Base-by-base conservation (phyloP, 2,888 invertebrate species). In the Willowsia nigromaculata region DNA sequence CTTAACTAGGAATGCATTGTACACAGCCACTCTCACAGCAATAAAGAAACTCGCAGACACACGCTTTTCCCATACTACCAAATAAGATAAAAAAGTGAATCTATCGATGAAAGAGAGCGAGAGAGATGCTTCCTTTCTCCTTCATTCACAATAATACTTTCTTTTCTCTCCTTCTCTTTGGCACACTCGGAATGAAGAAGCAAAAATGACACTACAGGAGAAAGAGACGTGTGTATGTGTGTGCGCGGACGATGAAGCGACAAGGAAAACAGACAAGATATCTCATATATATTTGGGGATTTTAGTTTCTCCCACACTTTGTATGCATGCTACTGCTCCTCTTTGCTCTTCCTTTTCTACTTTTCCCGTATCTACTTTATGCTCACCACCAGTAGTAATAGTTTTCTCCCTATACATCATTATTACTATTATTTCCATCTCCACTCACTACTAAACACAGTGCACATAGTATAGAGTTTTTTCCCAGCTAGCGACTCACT, bases 281-380 rank as follows among this genome's bases (percentile, higher is more conserved):
- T 65, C 50, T 47, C 43, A 50, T 15, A 50, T 27, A 82, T 25
- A 74, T 59, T n/a, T n/a, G 33, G 74, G 62, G 40, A 62, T 82
- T 82, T 47, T 74, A 27, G 56, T 78, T 89, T 89, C 85, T 81
- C 85, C 85, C 89, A 89, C 89, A 84, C 88, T 84, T 88, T 71
- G 15, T 22, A 25, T 68, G 68, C 40, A 40, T 18, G 43, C n/a
- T 47, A 37, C 76, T 83, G 62, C 43, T 82, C n/a, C 53, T 84
- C 37, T n/a, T 80, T 25, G 43, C 40, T 84, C 74, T 37, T 74
- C 43, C 50, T 76, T 27, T 68, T 74, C 40, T 76, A n/a, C 85
- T 59, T 56, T 37, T 62, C 13, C 43, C 37, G 33, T 53, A 71
- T 71, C 71, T 13, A 22, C 25, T 22, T 18, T 25, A 71, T 25